Conservation (phyloP, 2,888 invertebrate species). For the Trachelus tabidus region DNA sequence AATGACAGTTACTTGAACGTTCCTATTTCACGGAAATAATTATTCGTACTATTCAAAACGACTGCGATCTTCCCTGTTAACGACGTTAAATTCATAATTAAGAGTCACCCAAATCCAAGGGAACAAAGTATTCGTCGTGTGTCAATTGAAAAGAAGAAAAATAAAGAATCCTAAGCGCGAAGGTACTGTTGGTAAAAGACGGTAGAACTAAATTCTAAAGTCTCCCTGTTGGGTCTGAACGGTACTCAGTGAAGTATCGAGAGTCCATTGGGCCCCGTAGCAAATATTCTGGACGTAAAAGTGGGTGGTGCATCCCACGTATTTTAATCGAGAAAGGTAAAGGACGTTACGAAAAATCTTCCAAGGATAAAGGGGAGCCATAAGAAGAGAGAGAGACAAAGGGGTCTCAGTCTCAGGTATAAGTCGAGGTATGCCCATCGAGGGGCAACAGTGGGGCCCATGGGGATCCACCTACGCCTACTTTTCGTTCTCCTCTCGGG, state of each 20-base stretch:
- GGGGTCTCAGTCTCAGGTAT: neutral
- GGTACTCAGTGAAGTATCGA: neutral
- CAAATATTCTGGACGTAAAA: neutral
- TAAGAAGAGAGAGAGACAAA: neutral
- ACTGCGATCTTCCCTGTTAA: neutral
- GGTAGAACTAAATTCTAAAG: neutral
- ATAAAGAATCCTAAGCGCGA: neutral
- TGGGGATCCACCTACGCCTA: conserved; percentile 29
- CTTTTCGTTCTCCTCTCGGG: conserved; percentile 14
- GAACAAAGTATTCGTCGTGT: neutral
- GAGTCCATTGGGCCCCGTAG: neutral
- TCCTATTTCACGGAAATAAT: neutral
- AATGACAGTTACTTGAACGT: neutral
- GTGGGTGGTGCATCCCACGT: neutral
- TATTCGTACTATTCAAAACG: neutral
- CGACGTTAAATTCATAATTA: neutral
- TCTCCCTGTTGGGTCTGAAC: neutral
- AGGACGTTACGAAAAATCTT: neutral
- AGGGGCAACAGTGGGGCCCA: conserved; percentile 10
- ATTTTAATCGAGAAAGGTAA: neutral
- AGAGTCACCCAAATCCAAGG: neutral
- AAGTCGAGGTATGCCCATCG: neutral
- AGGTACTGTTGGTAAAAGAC: neutral
- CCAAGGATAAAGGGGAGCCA: neutral
- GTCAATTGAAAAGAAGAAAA: neutral